These are phyloP conservation scores for Phymanthus crucifer DNA, from an alignment of 92 coral and sea anemone genomes.

Conservation along the genomic window DNA sequence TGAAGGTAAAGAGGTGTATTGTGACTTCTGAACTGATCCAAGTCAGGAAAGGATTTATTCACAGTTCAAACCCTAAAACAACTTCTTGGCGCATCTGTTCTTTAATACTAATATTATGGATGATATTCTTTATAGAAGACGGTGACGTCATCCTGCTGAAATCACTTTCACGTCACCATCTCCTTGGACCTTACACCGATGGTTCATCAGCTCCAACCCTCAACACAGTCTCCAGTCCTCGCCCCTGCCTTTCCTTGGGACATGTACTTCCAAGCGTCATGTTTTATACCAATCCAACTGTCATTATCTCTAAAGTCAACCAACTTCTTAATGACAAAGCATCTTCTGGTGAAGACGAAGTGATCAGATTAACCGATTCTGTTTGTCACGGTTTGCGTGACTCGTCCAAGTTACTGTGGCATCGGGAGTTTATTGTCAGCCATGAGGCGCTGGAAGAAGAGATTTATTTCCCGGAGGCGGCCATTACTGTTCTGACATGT, in stretches of 20 bases:
- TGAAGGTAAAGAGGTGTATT: no score
- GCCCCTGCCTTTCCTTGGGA: constrained; percentile 66
- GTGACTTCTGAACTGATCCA: no score
- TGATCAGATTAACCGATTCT: constrained; percentile 49
- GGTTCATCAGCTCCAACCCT: constrained; percentile 61
- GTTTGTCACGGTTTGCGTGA: constrained; percentile 58
- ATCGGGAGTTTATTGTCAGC: constrained; percentile 65
- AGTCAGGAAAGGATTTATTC: no score
- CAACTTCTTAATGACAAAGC: constrained; percentile 44
- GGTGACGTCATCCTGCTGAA: constrained; percentile 43
- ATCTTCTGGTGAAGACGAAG: constrained; percentile 52
- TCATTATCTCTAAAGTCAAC: constrained; percentile 42
- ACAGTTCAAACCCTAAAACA: no score
- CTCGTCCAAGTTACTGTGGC: constrained; percentile 28
- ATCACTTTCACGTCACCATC: constrained; percentile 62
- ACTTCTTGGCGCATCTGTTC: no score
- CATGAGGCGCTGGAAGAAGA: constrained; percentile 63
- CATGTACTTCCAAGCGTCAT: constrained; percentile 70
- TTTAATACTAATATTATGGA: not conserved
- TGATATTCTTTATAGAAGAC: not conserved
- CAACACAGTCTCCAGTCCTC: constrained; percentile 70
- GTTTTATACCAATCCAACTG: constrained; percentile 64
- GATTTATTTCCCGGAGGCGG: constrained; percentile 65
- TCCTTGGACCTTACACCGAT: constrained; percentile 67
- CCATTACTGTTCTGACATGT: constrained; percentile 79